A percentile compares a stretch with the other conserved stretches of the same genome.
phyloP scores from a whole-genome alignment of 2,113 vertebrate genomes.

The Muscicapa adusta region DNA sequence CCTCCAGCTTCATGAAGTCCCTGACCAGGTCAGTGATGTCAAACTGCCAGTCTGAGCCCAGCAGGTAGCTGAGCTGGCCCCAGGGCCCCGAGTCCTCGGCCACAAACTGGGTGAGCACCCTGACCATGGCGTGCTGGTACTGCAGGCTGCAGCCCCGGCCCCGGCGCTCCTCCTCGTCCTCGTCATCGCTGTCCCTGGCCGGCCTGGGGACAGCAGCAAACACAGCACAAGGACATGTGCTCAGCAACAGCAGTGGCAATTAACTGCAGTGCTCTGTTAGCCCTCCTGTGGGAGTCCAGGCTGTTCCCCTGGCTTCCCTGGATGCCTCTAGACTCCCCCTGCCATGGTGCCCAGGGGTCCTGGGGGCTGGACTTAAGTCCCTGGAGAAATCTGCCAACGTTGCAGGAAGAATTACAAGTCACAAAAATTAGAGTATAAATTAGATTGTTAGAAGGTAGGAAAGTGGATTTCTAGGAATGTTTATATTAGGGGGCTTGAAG shows the following conservation, averaged over 20 bases:
- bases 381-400: too few relatives aligned
- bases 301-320: too few relatives aligned
- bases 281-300: too few relatives aligned
- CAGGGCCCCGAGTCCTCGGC: slow-evolving; percentile 80
- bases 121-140: slow-evolving; percentile 89
- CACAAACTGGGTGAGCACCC: slow-evolving; percentile 92
- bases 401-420: too few relatives aligned
- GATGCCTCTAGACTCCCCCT: too few relatives aligned
- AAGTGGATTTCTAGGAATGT: too few relatives aligned
- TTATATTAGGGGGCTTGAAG: too few relatives aligned
- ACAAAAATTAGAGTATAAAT: too few relatives aligned
- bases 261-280: neutral
- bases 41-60: slow-evolving; percentile 89
- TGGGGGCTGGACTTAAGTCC: too few relatives aligned
- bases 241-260: neutral
- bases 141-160: slow-evolving; percentile 87
- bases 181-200: slow-evolving; percentile 87
- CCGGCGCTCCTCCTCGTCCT: slow-evolving; percentile 88
- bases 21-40: slow-evolving; percentile 90
- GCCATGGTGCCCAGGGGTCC: too few relatives aligned
- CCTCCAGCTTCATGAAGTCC: slow-evolving; percentile 90
- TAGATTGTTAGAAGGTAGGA: too few relatives aligned
- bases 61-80: slow-evolving; percentile 82
- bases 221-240: neutral
- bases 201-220: slow-evolving; percentile 68